Evolutionary conservation across 2,797 vertebrate genomes (phyloP), one percentile per base, ranked within the genome.

Genomic region (Notoglanidium macrostoma): DNA sequence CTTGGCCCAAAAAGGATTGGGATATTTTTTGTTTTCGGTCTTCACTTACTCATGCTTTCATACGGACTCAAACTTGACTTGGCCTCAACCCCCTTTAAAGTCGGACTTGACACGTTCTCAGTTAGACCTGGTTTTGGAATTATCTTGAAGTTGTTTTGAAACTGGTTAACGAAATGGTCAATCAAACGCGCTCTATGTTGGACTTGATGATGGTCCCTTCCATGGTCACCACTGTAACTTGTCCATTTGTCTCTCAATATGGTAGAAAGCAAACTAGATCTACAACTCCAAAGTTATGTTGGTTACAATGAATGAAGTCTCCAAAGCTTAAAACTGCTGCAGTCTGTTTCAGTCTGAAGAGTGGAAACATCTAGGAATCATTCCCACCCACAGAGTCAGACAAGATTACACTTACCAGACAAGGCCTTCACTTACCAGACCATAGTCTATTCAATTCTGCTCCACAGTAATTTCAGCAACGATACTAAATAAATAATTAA

Each of bases 401-500:
- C n/a, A 68, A 29, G 2, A 68, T 83, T 68, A 51, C 46, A 49
- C 46, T 49, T 49, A 9, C 46, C 23, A 46, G 40, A 10, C 57
- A 59, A 80, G 26, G 55, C 55, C 32, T n/a, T 23, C 35, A 26
- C 35, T 80, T 44, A 80, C 35, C 23, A 46, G 40, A 10, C 57
- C 57, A 17, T 29, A 63, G 63, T 63, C 79, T 1, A 46, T 63
- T 44, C 40, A 40, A 63, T 46, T 78, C 19, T 26, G 21, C 51
- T 17, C 63, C 65, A 59, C 59, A 72, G 81, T 72, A 49, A 72
- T 72, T 12, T 80, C 54, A 81, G 54, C 19, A 81, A 59, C 49
- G 77, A 59, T 49, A 17, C 12, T 59, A 70, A 81, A 73, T 81
- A 85, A 59, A 80, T 79, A 79, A 79, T 49, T 79, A 78, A 70